Evolutionary conservation across 2,113 vertebrate species (phyloP).

Genomic region (Himantopus leucocephalus): DNA sequence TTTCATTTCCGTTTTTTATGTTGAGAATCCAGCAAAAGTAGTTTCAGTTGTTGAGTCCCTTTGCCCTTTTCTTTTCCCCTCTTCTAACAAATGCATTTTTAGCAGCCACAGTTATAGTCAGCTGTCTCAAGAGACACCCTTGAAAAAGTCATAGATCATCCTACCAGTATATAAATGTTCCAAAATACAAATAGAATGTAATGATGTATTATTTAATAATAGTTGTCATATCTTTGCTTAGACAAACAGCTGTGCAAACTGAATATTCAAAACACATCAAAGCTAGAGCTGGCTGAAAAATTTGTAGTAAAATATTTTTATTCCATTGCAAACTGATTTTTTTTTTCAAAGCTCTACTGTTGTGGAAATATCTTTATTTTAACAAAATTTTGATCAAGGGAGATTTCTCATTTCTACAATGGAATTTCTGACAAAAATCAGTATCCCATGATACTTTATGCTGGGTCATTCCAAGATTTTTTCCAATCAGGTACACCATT

Average conservation of each 20-base stretch:
- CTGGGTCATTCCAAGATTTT: not conserved
- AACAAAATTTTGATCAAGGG: not conserved
- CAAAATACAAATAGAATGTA: not conserved
- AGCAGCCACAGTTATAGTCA: not conserved
- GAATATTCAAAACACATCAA: not conserved
- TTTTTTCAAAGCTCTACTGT: not conserved
- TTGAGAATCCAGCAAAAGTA: not conserved
- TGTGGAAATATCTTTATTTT: not conserved
- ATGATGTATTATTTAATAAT: conserved; percentile 23
- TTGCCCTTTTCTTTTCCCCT: not conserved
- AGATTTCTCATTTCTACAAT: not conserved
- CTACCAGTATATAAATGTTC: not conserved
- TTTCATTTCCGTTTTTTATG: not conserved
- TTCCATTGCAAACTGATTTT: not conserved
- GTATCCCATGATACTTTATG: not conserved
- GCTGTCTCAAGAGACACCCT: not conserved
- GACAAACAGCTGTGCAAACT: not conserved
- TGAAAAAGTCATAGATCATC: not conserved
- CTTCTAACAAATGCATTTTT: not conserved
- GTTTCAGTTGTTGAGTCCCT: not conserved
- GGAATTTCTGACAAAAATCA: not conserved
- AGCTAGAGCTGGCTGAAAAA: not conserved
- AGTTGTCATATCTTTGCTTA: not conserved
- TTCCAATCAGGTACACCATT: not conserved
- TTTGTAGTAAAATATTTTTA: not conserved